Conservation (phyloP, 2,888 invertebrate genomes). For the Philereme vetulata region DNA sequence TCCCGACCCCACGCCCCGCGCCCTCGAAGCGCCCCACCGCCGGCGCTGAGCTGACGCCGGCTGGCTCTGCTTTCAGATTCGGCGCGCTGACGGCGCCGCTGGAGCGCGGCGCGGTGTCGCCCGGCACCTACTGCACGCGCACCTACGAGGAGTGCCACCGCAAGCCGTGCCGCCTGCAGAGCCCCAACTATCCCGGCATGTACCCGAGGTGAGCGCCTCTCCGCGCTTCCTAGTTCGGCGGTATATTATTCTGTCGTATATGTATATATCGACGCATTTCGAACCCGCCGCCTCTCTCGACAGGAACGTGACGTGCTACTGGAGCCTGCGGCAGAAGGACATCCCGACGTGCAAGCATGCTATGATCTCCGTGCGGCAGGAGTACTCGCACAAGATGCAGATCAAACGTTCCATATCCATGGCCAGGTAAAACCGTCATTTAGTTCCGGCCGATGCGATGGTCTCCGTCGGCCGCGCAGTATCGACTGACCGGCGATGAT, state of each 20-base stretch:
- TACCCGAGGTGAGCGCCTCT: conserved; percentile 79
- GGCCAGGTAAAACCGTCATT: conserved; percentile 71
- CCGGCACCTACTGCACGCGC: conserved; percentile 92
- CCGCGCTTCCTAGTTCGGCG: not conserved
- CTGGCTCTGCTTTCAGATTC: conserved; percentile 74
- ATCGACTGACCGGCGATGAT: not conserved
- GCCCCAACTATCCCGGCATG: conserved; percentile 96
- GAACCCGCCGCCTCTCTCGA: conserved; percentile 3
- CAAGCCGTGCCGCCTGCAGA: conserved; percentile 93
- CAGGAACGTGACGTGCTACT: conserved; percentile 95
- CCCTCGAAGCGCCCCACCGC: not conserved
- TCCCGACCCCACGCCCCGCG: not conserved
- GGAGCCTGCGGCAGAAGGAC: conserved; percentile 92
- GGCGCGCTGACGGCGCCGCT: conserved; percentile 90
- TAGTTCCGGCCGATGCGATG: no score
- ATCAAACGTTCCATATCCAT: conserved; percentile 86
- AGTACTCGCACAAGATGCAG: conserved; percentile 89
- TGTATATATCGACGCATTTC: not conserved
- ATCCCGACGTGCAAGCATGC: conserved; percentile 95
- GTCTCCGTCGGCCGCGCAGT: no score
- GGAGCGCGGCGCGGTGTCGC: conserved; percentile 93
- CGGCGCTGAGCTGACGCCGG: conserved; percentile 2
- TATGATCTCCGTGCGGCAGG: conserved; percentile 93
- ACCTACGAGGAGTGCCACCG: conserved; percentile 94
- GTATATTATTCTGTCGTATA: no score